Evolutionary conservation across 2,888 invertebrate genomes (phyloP).

Genomic region (Rhimphoctona megacephalus): DNA sequence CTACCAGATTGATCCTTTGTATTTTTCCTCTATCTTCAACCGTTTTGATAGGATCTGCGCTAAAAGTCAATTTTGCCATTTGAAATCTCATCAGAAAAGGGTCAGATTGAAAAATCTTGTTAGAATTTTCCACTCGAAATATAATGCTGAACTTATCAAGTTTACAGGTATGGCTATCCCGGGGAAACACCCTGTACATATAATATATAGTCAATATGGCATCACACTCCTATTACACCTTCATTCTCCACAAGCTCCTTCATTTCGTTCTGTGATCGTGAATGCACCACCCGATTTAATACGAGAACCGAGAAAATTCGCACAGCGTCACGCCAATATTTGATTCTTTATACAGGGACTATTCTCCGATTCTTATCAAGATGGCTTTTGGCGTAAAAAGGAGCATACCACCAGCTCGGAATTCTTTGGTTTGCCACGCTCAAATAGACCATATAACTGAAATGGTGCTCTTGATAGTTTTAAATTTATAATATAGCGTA

Average conservation of each 20-base stretch:
- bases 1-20: background rate
- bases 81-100: background rate
- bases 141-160: background rate
- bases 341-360: background rate
- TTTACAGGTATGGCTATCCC: background rate
- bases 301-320: slow-evolving; percentile 3
- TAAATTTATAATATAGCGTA: background rate
- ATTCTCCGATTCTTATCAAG: slow-evolving; percentile 43
- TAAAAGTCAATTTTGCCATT: background rate
- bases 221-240: background rate
- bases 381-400: slow-evolving; percentile 20
- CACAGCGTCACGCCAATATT: background rate
- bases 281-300: background rate
- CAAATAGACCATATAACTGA: slow-evolving; percentile 39
- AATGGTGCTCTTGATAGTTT: background rate
- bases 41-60: background rate
- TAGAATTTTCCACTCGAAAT: background rate
- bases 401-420: slow-evolving; percentile 14
- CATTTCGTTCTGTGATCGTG: background rate
- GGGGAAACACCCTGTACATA: background rate
- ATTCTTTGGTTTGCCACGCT: slow-evolving; percentile 22
- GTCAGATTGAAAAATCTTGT: background rate
- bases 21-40: background rate
- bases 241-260: background rate
- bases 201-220: background rate